phyloP scores from a whole-genome alignment of 1,140 invertebrate genomes.

The Hypothenemus hampei region DNA sequence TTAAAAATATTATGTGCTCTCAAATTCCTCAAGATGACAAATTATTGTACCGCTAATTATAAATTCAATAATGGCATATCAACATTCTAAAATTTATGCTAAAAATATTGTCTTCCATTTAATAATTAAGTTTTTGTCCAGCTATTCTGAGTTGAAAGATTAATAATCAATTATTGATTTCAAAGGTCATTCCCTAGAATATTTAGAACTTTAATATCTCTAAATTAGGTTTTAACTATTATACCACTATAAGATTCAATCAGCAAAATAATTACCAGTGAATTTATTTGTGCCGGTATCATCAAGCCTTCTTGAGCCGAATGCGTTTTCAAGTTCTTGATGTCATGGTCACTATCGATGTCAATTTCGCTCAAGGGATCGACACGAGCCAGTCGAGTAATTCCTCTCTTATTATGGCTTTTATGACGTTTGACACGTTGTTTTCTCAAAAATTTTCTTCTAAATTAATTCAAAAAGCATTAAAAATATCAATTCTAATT shows the following conservation, averaged over 20 bases:
- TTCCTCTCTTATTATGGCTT: conserved; percentile 24
- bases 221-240: too few relatives aligned
- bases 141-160: too few relatives aligned
- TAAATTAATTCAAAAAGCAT: not conserved
- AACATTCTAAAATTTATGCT: too few relatives aligned
- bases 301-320: conserved; percentile 33
- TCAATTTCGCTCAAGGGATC: conserved; percentile 40
- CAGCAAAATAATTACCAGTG: conserved; percentile 26
- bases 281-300: conserved; percentile 35
- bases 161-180: too few relatives aligned
- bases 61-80: too few relatives aligned
- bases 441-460: conserved; percentile 42
- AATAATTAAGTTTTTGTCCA: too few relatives aligned
- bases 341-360: conserved; percentile 42
- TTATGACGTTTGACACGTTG: conserved; percentile 38
- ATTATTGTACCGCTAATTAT: too few relatives aligned
- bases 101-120: too few relatives aligned
- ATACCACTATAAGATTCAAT: not conserved
- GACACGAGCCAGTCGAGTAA: conserved; percentile 28
- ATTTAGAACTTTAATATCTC: too few relatives aligned
- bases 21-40: too few relatives aligned
- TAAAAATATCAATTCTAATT: not conserved
- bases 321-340: conserved; percentile 30
- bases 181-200: too few relatives aligned
- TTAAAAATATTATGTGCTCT: too few relatives aligned